These are phyloP conservation scores for Cylloceria caligata DNA, from an alignment of 2,888 invertebrate species.

Conservation along the genomic window DNA sequence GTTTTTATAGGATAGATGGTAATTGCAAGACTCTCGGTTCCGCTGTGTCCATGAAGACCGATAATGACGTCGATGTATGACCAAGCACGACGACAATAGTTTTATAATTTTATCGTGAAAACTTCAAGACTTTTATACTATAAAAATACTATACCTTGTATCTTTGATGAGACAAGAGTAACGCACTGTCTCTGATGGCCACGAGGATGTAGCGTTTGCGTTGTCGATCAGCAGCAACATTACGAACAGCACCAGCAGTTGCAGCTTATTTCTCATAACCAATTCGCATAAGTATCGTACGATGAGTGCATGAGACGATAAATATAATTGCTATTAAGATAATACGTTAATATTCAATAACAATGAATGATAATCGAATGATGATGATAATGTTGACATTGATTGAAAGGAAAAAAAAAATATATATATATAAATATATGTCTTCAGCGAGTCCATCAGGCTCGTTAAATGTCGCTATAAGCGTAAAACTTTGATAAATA, in stretches of 20 bases:
- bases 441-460: constrained; percentile 5
- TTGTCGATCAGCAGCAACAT: not conserved
- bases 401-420: not conserved
- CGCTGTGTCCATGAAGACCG: not conserved
- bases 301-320: constrained; percentile 23
- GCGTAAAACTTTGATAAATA: constrained; percentile 31
- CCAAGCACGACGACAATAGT: constrained; percentile 29
- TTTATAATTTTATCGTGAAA: constrained; percentile 33
- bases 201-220: not conserved
- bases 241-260: not conserved
- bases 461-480: constrained; percentile 2
- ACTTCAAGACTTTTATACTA: constrained; percentile 13
- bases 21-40: constrained; percentile 15
- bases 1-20: constrained; percentile 35
- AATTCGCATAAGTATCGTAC: constrained; percentile 23
- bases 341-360: constrained; percentile 44
- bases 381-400: constrained; percentile 2
- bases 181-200: constrained; percentile 18
- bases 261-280: constrained; percentile 11
- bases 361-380: constrained; percentile 36
- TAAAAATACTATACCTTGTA: constrained; percentile 25
- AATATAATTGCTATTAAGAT: constrained; percentile 36
- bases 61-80: constrained; percentile 43
- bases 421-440: not conserved
- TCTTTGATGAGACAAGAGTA: constrained; percentile 21